phyloP scores from a whole-genome alignment of 1,140 invertebrate genomes.

The Brachionus paranguensis region DNA sequence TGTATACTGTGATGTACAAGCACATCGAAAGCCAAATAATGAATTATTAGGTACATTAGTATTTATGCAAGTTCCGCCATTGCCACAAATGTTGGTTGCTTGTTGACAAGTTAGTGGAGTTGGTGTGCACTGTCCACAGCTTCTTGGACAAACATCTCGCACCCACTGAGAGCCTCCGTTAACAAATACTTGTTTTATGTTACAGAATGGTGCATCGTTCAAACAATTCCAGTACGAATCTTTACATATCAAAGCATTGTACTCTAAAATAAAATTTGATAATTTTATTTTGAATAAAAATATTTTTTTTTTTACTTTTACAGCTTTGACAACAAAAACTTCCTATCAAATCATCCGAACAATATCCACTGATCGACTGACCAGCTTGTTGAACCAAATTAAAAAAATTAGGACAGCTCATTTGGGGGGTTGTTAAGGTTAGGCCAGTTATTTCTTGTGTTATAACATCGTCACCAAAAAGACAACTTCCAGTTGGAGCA shows the following conservation, averaged over 20 bases:
- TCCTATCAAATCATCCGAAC: neutral
- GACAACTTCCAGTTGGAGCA: neutral
- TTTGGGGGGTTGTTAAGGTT: neutral
- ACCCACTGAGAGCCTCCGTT: neutral
- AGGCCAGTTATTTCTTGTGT: neutral
- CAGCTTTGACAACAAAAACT: constrained; percentile 14
- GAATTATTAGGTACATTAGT: neutral
- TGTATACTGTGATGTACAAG: constrained; percentile 46
- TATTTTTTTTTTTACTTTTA: constrained; percentile 23
- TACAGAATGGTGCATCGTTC: neutral
- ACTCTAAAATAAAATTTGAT: neutral
- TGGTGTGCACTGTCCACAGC: neutral
- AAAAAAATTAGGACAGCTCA: constrained; percentile 3
- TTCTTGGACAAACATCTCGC: neutral
- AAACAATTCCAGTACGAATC: neutral
- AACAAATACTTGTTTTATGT: neutral
- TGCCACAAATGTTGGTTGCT: constrained; percentile 42
- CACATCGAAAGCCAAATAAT: constrained; percentile 56
- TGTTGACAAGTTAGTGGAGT: neutral
- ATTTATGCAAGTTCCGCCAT: constrained; percentile 46
- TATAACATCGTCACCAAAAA: neutral
- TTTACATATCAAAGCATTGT: constrained; percentile 1
- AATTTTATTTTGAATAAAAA: neutral
- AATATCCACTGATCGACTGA: constrained; percentile 7
- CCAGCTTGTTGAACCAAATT: neutral